These are phyloP conservation scores for Dryococelus australis DNA, from an alignment of 2,888 invertebrate genomes.

Conservation along the genomic window DNA sequence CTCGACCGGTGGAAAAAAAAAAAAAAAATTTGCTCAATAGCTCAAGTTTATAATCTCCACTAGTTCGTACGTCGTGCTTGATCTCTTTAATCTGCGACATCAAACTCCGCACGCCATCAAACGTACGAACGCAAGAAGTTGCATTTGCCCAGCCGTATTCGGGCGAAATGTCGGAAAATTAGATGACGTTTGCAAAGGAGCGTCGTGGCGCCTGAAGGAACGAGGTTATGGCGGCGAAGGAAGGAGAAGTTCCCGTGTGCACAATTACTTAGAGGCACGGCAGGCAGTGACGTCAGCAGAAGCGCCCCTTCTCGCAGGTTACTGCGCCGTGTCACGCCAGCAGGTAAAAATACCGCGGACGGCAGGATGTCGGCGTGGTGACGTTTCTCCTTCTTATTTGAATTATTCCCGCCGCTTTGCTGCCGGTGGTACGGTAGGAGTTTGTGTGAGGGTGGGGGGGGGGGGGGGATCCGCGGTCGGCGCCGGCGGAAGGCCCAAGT, in stretches of 20 bases:
- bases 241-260: neutral
- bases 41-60: no score
- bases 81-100: neutral
- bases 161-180: neutral
- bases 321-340: neutral
- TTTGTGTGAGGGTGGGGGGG: no score
- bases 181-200: neutral
- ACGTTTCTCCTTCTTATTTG: neutral
- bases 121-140: neutral
- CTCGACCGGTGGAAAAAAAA: no score
- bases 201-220: neutral
- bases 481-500: no score
- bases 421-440: no score
- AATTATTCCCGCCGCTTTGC: neutral
- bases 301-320: neutral
- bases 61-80: neutral
- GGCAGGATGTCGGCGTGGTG: neutral
- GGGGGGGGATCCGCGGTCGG: no score
- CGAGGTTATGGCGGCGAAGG: neutral
- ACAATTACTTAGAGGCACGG: constrained; percentile 3
- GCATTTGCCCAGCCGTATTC: neutral
- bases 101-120: no score
- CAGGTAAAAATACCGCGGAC: neutral
- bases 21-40: no score
- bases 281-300: neutral